Evolutionary conservation across 2,797 vertebrate species (phyloP).

Genomic region (Halcyon leucocephala): DNA sequence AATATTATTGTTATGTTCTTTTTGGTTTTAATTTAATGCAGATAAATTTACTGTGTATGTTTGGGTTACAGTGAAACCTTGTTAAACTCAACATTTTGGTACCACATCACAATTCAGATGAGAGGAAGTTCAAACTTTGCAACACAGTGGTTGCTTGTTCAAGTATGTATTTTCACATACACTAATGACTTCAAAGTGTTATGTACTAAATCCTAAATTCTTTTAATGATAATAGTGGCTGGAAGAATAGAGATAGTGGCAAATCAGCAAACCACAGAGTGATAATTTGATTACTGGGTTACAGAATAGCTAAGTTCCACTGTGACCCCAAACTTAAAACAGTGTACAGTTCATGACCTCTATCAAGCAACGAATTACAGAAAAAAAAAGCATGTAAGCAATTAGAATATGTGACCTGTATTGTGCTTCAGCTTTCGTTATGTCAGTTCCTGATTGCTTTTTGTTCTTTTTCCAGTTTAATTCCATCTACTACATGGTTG

Average conservation of each 20-base stretch:
- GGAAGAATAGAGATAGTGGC: background rate
- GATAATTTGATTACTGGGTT: slow-evolving; percentile 22
- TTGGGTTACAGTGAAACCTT: background rate
- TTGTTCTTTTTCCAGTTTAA: background rate
- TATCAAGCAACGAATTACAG: background rate
- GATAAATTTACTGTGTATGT: background rate
- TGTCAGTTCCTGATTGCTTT: background rate
- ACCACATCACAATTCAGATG: background rate
- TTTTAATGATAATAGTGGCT: background rate
- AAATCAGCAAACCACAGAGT: slow-evolving; percentile 31
- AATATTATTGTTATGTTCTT: background rate
- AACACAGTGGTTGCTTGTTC: background rate
- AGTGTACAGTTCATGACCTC: background rate
- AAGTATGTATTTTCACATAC: background rate
- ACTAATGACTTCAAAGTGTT: slow-evolving; percentile 4
- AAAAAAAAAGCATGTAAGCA: background rate
- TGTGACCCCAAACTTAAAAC: slow-evolving; percentile 2
- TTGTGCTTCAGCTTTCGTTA: background rate
- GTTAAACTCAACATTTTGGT: background rate
- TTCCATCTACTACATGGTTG: background rate
- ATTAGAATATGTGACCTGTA: background rate
- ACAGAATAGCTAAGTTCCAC: background rate
- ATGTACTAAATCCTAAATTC: background rate
- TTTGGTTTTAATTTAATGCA: background rate
- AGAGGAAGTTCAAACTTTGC: slow-evolving; percentile 30